phyloP scores from a whole-genome alignment of 2,113 vertebrate species.

The Lethenteron reissneri region DNA sequence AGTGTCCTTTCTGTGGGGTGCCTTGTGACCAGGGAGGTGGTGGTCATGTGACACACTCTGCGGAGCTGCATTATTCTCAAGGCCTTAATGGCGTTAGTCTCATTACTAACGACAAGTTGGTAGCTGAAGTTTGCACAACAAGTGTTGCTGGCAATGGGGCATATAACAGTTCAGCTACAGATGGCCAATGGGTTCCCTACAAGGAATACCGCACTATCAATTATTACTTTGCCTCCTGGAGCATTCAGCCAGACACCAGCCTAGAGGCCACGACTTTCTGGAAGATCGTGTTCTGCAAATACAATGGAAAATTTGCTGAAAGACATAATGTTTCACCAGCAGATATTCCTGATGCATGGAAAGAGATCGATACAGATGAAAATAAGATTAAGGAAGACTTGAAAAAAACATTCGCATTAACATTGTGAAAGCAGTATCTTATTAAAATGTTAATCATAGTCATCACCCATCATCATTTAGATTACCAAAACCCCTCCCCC shows the following conservation, averaged over 20 bases:
- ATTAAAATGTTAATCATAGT: too few species aligned
- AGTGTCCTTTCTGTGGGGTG: conserved; percentile 10
- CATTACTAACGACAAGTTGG: background rate
- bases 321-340: background rate
- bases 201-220: conserved; percentile 4
- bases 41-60: background rate
- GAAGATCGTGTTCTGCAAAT: conserved; percentile 5
- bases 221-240: conserved; percentile 8
- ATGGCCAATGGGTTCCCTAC: background rate
- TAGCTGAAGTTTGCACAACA: conserved; percentile 2
- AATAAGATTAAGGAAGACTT: background rate
- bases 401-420: background rate
- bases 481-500: too few species aligned
- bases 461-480: too few species aligned
- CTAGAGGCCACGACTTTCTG: conserved; percentile 6
- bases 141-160: background rate
- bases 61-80: background rate
- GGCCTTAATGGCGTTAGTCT: background rate
- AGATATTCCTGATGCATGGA: background rate
- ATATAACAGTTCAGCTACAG: background rate
- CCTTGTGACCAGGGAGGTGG: conserved; percentile 6
- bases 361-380: background rate
- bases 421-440: too few species aligned
- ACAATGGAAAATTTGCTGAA: background rate
- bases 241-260: background rate